Conservation (phyloP, 2,888 invertebrate species). For the Salticus scenicus region DNA sequence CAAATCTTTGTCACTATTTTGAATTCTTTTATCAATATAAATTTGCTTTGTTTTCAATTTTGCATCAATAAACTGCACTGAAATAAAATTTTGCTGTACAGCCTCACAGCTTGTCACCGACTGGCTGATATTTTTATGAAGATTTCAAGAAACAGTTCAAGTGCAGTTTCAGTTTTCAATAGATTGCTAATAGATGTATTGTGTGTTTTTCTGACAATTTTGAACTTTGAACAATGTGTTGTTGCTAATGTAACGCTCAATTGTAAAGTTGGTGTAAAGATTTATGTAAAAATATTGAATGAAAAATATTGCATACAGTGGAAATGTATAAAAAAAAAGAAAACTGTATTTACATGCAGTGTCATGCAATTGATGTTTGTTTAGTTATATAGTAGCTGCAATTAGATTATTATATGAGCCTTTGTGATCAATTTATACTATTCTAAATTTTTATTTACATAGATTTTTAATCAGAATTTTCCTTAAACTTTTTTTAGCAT, state of each 20-base stretch:
- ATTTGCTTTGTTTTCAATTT: too few relatives aligned
- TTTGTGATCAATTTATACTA: background rate
- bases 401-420: background rate
- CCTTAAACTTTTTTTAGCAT: background rate
- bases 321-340: background rate
- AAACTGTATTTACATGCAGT: conserved; percentile 1
- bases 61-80: too few relatives aligned
- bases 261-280: background rate
- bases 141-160: background rate
- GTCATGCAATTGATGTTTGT: conserved; percentile 8
- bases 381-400: background rate
- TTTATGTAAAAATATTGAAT: conserved; percentile 1
- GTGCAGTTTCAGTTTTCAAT: background rate
- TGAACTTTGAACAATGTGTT: background rate
- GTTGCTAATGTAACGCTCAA: conserved; percentile 4
- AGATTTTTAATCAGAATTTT: background rate
- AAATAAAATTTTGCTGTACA: too few relatives aligned
- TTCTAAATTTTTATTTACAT: background rate
- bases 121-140: background rate
- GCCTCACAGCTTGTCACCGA: too few relatives aligned
- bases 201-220: background rate
- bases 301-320: background rate
- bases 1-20: too few relatives aligned
- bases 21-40: too few relatives aligned
- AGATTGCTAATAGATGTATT: background rate